Conservation (phyloP, 2,113 vertebrate genomes). For the Globicephala melas region DNA sequence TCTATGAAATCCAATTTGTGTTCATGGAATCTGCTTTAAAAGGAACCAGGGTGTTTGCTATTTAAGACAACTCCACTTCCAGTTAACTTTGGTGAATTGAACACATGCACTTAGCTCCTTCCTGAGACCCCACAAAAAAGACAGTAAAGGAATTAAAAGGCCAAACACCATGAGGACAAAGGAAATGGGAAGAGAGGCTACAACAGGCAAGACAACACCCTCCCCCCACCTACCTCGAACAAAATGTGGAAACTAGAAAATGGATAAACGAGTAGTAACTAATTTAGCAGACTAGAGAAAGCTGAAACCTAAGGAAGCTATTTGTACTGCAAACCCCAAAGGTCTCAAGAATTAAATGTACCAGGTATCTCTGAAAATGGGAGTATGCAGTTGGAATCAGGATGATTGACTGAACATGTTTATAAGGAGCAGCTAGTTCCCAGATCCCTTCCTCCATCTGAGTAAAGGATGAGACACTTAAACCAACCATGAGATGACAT, state of each 20-base stretch:
- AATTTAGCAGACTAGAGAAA: background rate
- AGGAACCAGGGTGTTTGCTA: conserved; percentile 42
- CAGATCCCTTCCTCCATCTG: background rate
- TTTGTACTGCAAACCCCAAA: background rate
- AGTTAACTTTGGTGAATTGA: conserved; percentile 15
- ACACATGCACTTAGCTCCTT: background rate
- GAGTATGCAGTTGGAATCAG: background rate
- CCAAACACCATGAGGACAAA: conserved; percentile 1
- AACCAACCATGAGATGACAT: background rate
- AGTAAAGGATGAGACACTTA: background rate
- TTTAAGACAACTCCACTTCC: conserved; percentile 36
- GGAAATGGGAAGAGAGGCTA: background rate
- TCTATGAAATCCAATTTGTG: conserved; percentile 49
- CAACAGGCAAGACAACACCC: background rate
- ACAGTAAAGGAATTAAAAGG: conserved; percentile 27
- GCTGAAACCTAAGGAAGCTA: background rate
- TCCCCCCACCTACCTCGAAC: background rate
- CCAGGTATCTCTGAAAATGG: background rate
- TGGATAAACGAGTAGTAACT: background rate
- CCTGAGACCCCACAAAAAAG: background rate
- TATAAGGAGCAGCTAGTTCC: background rate
- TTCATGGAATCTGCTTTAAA: conserved; percentile 34
- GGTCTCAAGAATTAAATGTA: background rate
- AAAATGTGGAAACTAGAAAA: conserved; percentile 27
- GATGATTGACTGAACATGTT: background rate